phyloP scores from a whole-genome alignment of 2,888 invertebrate species.

The Osedax frankpressi region DNA sequence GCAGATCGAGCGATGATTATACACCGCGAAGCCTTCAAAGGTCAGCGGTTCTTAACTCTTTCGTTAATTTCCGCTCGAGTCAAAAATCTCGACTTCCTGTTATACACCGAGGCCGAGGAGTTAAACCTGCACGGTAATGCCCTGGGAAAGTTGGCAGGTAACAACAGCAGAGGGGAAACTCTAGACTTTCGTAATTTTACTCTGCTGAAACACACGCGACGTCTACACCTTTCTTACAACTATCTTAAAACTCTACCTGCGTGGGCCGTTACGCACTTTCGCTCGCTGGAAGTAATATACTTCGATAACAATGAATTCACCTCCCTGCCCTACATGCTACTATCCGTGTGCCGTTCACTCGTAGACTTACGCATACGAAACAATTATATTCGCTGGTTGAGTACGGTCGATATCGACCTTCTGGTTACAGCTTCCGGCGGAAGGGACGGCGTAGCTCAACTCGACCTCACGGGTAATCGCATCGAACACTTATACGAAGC shows the following conservation, averaged over 20 bases:
- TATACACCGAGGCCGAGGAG: neutral
- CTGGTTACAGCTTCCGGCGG: neutral
- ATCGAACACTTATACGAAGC: neutral
- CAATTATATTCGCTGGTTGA: neutral
- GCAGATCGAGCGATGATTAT: neutral
- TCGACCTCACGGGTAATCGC: neutral
- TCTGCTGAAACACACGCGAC: neutral
- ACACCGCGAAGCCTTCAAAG: neutral
- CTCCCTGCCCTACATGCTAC: neutral
- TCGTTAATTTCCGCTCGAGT: neutral
- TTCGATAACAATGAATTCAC: neutral
- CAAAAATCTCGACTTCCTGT: neutral
- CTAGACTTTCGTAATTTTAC: neutral
- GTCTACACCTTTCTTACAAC: neutral
- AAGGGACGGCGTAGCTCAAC: neutral
- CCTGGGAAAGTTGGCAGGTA: too few relatives aligned
- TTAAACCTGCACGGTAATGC: neutral
- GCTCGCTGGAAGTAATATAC: neutral
- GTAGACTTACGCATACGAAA: neutral
- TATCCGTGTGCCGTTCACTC: neutral
- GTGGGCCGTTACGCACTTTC: neutral
- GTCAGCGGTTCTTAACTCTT: neutral
- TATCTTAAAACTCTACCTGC: neutral
- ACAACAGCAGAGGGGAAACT: neutral
- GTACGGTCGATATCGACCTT: neutral